phyloP scores from a whole-genome alignment of 2,113 vertebrate genomes.

The Pseudolaguvia tuberculata region DNA sequence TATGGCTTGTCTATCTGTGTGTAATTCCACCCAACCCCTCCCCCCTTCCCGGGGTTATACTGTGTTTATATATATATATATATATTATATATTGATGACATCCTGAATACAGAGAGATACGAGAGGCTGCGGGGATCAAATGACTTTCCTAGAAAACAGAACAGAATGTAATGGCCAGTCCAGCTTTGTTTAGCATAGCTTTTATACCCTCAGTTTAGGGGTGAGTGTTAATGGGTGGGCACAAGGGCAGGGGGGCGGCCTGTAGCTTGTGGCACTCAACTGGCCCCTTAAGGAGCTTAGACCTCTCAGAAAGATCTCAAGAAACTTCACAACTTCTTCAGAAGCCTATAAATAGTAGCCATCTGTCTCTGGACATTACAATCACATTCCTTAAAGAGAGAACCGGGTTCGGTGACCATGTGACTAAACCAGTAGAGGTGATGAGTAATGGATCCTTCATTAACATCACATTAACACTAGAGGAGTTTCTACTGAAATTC shows the following conservation, averaged over 20 bases:
- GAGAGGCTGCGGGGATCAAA: slow-evolving; percentile 34
- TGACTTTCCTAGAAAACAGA: slow-evolving; percentile 1
- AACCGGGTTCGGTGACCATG: slow-evolving; percentile 5
- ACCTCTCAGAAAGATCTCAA: slow-evolving; percentile 67
- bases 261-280: slow-evolving; percentile 45
- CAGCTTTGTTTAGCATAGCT: slow-evolving; percentile 65
- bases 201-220: slow-evolving; percentile 55
- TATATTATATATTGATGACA: neutral
- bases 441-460: slow-evolving; percentile 21
- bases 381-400: slow-evolving; percentile 65
- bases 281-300: slow-evolving; percentile 69
- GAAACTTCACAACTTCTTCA: slow-evolving; percentile 73
- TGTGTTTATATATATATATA: too few relatives aligned
- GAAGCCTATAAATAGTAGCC: slow-evolving; percentile 69
- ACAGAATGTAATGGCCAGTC: slow-evolving; percentile 46
- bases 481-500: neutral
- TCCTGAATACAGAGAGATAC: slow-evolving; percentile 18
- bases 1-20: too few relatives aligned
- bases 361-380: slow-evolving; percentile 74
- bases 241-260: slow-evolving; percentile 33
- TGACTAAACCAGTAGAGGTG: neutral
- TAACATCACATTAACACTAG: neutral
- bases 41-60: too few relatives aligned
- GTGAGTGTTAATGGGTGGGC: too few relatives aligned
- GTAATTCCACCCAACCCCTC: too few relatives aligned